These are phyloP conservation scores for Cataglyphis rosenhaueri DNA, from an alignment of 2,888 invertebrate species.

Conservation along the genomic window DNA sequence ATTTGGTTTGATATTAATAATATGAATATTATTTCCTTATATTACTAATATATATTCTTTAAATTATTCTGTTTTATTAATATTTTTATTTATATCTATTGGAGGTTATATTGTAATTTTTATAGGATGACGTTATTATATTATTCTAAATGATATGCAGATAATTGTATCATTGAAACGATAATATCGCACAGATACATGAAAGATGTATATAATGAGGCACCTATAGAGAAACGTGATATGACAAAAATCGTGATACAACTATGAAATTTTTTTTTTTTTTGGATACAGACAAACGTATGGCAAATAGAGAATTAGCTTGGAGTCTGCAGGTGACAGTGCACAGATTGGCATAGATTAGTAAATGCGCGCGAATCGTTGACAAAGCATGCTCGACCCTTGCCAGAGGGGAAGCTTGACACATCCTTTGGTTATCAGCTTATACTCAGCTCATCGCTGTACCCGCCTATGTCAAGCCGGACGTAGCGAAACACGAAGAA, in stretches of 20 bases:
- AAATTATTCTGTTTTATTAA: no score
- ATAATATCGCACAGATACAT: not conserved
- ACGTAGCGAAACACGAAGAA: not conserved
- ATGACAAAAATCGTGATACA: not conserved
- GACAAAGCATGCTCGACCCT: conserved; percentile 47
- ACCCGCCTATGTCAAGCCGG: conserved; percentile 1
- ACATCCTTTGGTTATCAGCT: conserved; percentile 70
- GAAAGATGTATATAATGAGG: not conserved
- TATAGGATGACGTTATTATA: not conserved
- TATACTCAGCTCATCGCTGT: conserved; percentile 40
- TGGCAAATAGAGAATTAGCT: conserved; percentile 35
- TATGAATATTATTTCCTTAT: no score
- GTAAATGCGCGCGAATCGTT: conserved; percentile 45
- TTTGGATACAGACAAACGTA: conserved; percentile 1
- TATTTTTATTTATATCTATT: no score
- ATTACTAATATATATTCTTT: no score
- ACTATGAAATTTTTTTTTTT: not conserved
- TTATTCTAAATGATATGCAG: conserved; percentile 19
- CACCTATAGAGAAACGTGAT: not conserved
- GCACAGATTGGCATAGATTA: conserved; percentile 48
- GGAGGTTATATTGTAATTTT: no score
- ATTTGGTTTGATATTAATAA: no score
- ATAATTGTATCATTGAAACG: not conserved
- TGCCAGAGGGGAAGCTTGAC: conserved; percentile 65
- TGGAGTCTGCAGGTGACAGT: conserved; percentile 27